Evolutionary conservation across 2,888 invertebrate species (phyloP).

Genomic region (Ornithoptera priamus): DNA sequence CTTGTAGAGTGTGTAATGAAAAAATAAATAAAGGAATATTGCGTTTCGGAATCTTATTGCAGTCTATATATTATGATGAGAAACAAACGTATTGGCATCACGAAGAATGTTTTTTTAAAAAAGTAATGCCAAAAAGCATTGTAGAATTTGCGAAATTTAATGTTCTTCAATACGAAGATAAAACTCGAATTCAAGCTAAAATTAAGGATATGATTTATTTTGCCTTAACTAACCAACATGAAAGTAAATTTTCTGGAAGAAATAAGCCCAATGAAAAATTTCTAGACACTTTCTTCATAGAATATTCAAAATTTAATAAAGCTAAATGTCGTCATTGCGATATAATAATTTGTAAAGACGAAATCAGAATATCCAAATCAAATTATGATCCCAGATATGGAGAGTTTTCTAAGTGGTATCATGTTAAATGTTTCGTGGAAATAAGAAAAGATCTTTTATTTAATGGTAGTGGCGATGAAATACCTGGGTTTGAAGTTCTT

Average conservation of each 20-base stretch:
- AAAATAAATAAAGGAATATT: slow-evolving; percentile 17
- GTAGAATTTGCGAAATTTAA: slow-evolving; percentile 14
- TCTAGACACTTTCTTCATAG: slow-evolving; percentile 8
- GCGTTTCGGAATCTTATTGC: slow-evolving; percentile 15
- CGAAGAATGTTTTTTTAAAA: slow-evolving; percentile 18
- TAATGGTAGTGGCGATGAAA: slow-evolving; percentile 1
- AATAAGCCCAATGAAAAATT: not conserved
- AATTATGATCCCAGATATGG: slow-evolving; percentile 20
- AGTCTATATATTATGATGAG: slow-evolving; percentile 15
- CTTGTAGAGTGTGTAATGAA: slow-evolving; percentile 20
- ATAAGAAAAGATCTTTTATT: slow-evolving; percentile 10
- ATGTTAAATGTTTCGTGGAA: slow-evolving; percentile 7
- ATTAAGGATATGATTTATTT: slow-evolving; percentile 5
- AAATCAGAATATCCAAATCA: slow-evolving; percentile 21
- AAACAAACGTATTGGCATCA: slow-evolving; percentile 21
- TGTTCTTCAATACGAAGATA: slow-evolving; percentile 12
- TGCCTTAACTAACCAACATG: not conserved
- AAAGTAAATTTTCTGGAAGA: not conserved
- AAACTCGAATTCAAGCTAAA: slow-evolving; percentile 6
- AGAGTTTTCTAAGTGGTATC: slow-evolving; percentile 14
- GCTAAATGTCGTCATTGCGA: slow-evolving; percentile 15
- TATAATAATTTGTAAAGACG: slow-evolving; percentile 10
- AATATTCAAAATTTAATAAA: slow-evolving; percentile 15
- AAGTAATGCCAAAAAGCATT: slow-evolving; percentile 8
- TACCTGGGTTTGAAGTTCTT: slow-evolving; percentile 10